Conservation (phyloP, 2,113 vertebrate genomes). For the Sigmodon hispidus region DNA sequence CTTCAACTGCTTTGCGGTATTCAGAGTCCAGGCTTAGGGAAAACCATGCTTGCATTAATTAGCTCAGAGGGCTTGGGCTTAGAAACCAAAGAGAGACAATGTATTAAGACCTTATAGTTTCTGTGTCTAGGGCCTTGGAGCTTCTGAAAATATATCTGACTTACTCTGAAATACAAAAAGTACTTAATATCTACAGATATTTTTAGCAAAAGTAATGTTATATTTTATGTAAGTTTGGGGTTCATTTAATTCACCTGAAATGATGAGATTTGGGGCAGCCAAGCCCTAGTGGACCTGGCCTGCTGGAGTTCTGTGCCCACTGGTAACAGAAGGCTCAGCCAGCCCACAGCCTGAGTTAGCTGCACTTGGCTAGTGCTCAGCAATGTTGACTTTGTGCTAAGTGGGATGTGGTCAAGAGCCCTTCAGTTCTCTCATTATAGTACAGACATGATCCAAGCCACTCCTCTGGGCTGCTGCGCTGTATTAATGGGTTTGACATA, state of each 20-base stretch:
- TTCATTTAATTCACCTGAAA: neutral
- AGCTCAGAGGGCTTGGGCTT: neutral
- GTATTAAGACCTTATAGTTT: neutral
- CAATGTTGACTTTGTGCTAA: neutral
- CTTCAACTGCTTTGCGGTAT: neutral
- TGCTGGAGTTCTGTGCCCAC: rapidly evolving
- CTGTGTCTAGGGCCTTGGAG: neutral
- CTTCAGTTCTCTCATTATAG: conserved; percentile 52
- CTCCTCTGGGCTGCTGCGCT: neutral
- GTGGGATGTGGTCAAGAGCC: conserved; percentile 58
- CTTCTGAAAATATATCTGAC: neutral
- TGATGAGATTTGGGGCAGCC: neutral
- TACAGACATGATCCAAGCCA: neutral
- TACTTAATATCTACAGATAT: neutral
- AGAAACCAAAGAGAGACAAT: neutral
- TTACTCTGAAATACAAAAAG: neutral
- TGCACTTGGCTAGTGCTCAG: neutral
- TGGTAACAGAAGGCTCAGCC: neutral
- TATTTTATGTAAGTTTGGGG: neutral
- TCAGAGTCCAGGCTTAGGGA: neutral
- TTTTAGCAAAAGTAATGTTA: neutral
- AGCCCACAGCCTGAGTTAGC: neutral
- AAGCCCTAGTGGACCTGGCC: rapidly evolving
- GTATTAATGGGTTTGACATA: conserved; percentile 26
- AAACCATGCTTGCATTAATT: neutral